Base-by-base conservation (phyloP, 2,113 vertebrate genomes). In the Oryzias celebensis region DNA sequence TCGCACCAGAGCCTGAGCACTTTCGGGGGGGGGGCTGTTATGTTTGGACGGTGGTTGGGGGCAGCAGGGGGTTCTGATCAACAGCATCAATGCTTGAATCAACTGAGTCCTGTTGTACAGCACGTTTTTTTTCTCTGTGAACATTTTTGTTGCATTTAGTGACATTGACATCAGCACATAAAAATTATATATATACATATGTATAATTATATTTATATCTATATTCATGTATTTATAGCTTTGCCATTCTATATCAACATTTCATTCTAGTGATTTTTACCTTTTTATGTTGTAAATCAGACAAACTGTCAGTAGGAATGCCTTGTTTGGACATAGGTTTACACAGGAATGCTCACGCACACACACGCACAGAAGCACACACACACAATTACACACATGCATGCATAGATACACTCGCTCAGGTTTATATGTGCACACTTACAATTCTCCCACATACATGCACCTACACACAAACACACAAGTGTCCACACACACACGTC, bases 121-220 rank as follows among this genome's bases (percentile, higher is more conserved):
- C 80, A 86, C 74, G 63, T 84, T 44, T 63, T 54, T 89, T 77
- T 61, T 83, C 74, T 85, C 75, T 81, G 88, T 81, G 87, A 75
- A 54, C 78, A 84, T 82, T 85, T 78, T 85, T 88, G 86, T 87
- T 92, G 86, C 88, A 90, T 91, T 91, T 88, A 85, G 85, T 91
- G 89, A 92, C 91, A 92, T 78, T 75, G 85, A 92, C 87, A 92
- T 91, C 87, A 89, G 90, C 91, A 92, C 91, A 92, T 92, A 93
- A 92, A 92, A 93, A 93, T 91, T 85, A 91, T 91, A 91, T 90
- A 85, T 91, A 87, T 91, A 89, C 87, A 71, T 90, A 90, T 90
- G 85, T 91, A 85, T 91, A 88, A 91, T 84, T 89, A 72, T 89
- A 86, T 89, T 85, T 89, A 87, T 90, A 89, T 91, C 86, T 87